Evolutionary conservation across 2,113 vertebrate species (phyloP), one percentile per base, ranked within the genome.

Genomic region (Sinocyclocheilus anshuiensis): DNA sequence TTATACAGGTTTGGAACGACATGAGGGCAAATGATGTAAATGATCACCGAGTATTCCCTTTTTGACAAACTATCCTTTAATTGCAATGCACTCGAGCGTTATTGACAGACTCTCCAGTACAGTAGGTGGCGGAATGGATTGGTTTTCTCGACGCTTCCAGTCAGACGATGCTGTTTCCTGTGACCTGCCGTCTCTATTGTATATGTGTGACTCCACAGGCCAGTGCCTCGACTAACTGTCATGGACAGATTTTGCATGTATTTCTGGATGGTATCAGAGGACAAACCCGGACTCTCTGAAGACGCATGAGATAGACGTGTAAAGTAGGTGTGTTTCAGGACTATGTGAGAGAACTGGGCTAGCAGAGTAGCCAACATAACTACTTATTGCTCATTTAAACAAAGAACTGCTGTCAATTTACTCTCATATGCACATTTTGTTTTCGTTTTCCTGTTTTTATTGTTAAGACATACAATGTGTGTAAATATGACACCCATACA

Each of bases 361-460:
- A 82, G 80, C 45, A 20, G 80, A 63, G 55, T 45, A 80, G 55
- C 71, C 20, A 79, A 39, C 53, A 79, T 9, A 79, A 36, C 18
- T 59, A 42, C 1, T 81, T 24, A 42, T 42, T 48, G 1, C 11
- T 48, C 45, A 12, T 12, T 12, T 48, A 2, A 48, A 12, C 18
- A 29, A 29, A 2, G 0, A 24, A 7, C 22, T 61, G 72, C 12
- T 50, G 15, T 50, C 71, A 42, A 1, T 72, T 11, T 6, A 20
- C 36, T 39, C 18, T 36, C 69, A 72, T 42, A 2, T 69, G 15
- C 29, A 18, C 2, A 74, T 10, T 2, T 33, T 48, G 3, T 7
- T 42, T 15, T 36, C 2, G 11, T 7, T 39, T 2, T 24, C 22
- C 12, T 15, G 3, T 42, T 59, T 63, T 42, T 63, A 33, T 39